These are phyloP conservation scores for Acanthochromis polyacanthus DNA, from an alignment of 2,113 vertebrate species.

Conservation along the genomic window DNA sequence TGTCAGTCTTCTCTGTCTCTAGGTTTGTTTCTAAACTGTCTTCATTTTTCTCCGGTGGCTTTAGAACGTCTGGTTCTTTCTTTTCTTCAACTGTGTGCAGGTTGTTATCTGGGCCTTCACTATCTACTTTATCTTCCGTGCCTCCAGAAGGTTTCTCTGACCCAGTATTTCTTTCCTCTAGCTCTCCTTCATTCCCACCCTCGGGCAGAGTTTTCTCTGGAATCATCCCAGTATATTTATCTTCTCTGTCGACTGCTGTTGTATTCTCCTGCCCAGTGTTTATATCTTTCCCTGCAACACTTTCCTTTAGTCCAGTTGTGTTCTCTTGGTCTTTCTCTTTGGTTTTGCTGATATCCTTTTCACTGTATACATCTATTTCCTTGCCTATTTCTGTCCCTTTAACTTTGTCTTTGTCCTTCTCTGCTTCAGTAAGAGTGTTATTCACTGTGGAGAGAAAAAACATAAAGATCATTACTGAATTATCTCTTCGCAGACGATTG, in stretches of 20 bases:
- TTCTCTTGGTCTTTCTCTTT: constrained; percentile 56
- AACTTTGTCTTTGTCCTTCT: constrained; percentile 64
- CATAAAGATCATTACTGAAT: constrained; percentile 12
- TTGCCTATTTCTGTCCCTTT: constrained; percentile 47
- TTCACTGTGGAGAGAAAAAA: constrained; percentile 71
- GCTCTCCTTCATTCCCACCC: constrained; percentile 46
- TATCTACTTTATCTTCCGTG: constrained; percentile 56
- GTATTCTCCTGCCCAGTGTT: constrained; percentile 47
- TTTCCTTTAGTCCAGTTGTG: constrained; percentile 47
- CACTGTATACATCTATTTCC: constrained; percentile 49
- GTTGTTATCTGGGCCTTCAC: constrained; percentile 47
- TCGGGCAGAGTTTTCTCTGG: constrained; percentile 54
- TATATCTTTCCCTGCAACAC: constrained; percentile 40
- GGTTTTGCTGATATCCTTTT: constrained; percentile 58
- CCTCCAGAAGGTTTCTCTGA: constrained; percentile 50
- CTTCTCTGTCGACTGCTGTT: constrained; percentile 51
- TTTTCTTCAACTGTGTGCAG: constrained; percentile 68
- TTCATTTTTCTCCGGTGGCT: constrained; percentile 41
- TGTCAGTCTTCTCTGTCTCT: constrained; percentile 49
- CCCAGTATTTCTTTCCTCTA: constrained; percentile 48
- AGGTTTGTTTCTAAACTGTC: constrained; percentile 26
- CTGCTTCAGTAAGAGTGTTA: constrained; percentile 73
- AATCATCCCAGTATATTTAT: constrained; percentile 59
- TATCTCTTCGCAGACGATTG: background rate
- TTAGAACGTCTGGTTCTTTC: constrained; percentile 33